Conservation (phyloP, 2,888 invertebrate genomes). For the Athalia cordata region DNA sequence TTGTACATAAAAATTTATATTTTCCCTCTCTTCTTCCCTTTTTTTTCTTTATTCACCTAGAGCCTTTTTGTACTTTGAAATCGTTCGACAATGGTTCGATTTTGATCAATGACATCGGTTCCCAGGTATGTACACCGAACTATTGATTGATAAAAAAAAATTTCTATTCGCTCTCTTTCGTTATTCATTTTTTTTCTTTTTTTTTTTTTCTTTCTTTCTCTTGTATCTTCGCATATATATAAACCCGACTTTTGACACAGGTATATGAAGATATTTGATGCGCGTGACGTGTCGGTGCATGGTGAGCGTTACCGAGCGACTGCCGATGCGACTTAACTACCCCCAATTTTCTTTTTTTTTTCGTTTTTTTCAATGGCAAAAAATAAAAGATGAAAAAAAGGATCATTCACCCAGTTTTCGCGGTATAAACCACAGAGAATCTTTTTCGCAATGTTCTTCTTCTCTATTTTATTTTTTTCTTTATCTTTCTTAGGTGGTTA, state of each 20-base stretch:
- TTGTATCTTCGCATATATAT: neutral
- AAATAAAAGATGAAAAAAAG: too few relatives aligned
- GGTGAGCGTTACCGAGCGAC: too few relatives aligned
- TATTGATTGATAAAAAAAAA: slow-evolving; percentile 26
- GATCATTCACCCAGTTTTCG: too few relatives aligned
- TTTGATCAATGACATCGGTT: slow-evolving; percentile 43
- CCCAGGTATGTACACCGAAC: slow-evolving; percentile 29
- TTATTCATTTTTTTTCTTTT: neutral
- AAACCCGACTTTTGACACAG: slow-evolving; percentile 9
- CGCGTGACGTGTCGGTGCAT: too few relatives aligned
- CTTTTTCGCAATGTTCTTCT: too few relatives aligned
- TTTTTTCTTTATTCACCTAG: slow-evolving; percentile 15
- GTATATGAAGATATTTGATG: neutral
- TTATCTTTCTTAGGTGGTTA: too few relatives aligned
- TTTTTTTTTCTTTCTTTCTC: neutral
- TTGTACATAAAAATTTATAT: neutral
- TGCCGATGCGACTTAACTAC: too few relatives aligned
- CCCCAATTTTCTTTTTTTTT: too few relatives aligned
- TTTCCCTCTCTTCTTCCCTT: neutral
- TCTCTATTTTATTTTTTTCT: too few relatives aligned
- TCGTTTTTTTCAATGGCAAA: too few relatives aligned
- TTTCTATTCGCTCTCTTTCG: neutral
- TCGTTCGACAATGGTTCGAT: slow-evolving; percentile 39
- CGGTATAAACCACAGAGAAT: too few relatives aligned
- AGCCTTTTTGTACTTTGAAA: slow-evolving; percentile 35